phyloP scores from a whole-genome alignment of 2,888 invertebrate species.

The Lagria hirta region DNA sequence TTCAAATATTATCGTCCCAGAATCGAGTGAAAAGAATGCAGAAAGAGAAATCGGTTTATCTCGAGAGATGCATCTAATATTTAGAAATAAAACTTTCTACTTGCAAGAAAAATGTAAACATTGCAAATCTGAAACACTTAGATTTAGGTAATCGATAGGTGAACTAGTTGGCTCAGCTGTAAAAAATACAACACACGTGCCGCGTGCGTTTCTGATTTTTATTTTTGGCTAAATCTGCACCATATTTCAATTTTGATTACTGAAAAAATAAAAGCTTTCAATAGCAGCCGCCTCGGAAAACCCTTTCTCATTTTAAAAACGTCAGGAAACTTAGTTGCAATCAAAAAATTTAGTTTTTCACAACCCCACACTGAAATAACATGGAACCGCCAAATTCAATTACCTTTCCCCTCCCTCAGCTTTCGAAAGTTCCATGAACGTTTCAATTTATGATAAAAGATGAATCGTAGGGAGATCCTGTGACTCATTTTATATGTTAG shows the following conservation, averaged over 20 bases:
- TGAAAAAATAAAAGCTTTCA: constrained; percentile 10
- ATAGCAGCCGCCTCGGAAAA: constrained; percentile 3
- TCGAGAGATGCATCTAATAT: constrained; percentile 10
- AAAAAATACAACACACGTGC: constrained; percentile 8
- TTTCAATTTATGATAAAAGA: constrained; percentile 4
- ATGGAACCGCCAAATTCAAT: constrained; percentile 12
- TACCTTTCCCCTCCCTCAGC: constrained; percentile 4
- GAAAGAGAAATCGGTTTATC: constrained; percentile 15
- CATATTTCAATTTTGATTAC: constrained; percentile 21
- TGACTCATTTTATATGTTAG: constrained; percentile 8
- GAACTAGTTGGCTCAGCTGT: constrained; percentile 7
- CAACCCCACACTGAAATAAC: constrained; percentile 6
- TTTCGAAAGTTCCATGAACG: constrained; percentile 5
- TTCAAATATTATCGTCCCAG: constrained; percentile 5
- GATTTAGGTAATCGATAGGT: constrained; percentile 4
- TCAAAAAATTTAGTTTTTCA: constrained; percentile 12
- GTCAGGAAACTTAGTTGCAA: constrained; percentile 4
- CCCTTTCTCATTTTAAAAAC: constrained; percentile 1
- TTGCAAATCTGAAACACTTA: constrained; percentile 8
- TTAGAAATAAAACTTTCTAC: constrained; percentile 9
- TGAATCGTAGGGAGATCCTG: constrained; percentile 1
- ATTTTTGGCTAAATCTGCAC: constrained; percentile 16
- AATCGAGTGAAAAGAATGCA: constrained; percentile 6
- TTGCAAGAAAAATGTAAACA: constrained; percentile 11
- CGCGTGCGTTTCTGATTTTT: constrained; percentile 15